These are phyloP conservation scores for Leptestheria dahalacensis DNA, from an alignment of 1,140 invertebrate genomes.

Conservation along the genomic window DNA sequence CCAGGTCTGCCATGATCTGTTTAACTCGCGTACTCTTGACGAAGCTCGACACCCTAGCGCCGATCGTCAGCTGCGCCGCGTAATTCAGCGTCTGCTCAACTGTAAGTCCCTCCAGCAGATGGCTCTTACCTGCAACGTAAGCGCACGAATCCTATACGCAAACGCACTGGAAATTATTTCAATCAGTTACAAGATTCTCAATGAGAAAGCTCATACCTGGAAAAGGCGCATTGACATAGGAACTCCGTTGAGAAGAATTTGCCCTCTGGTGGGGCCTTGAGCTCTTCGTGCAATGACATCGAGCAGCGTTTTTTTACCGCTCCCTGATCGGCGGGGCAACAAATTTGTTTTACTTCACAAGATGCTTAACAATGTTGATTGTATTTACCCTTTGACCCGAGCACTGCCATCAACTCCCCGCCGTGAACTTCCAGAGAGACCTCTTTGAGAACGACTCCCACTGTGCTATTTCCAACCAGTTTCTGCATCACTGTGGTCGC, in stretches of 20 bases:
- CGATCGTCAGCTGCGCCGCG: slow-evolving; percentile 43
- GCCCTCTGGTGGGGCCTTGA: slow-evolving; percentile 47
- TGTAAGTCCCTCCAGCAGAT: slow-evolving; percentile 65
- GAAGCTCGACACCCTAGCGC: slow-evolving; percentile 46
- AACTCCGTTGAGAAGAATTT: slow-evolving; percentile 69
- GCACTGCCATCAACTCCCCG: slow-evolving; percentile 75
- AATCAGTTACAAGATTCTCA: too few relatives aligned
- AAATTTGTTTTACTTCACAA: too few relatives aligned
- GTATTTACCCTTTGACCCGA: slow-evolving; percentile 71
- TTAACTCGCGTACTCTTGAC: slow-evolving; percentile 48
- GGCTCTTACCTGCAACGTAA: slow-evolving; percentile 66
- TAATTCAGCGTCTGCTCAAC: slow-evolving; percentile 71
- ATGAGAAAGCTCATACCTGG: slow-evolving; percentile 27
- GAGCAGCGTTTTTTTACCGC: slow-evolving; percentile 73
- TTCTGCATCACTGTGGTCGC: slow-evolving; percentile 57
- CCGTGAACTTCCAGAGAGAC: slow-evolving; percentile 76
- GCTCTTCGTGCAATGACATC: slow-evolving; percentile 69
- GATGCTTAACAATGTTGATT: too few relatives aligned
- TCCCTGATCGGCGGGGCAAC: slow-evolving; percentile 36
- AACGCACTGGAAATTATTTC: too few relatives aligned
- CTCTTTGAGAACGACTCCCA: slow-evolving; percentile 74
- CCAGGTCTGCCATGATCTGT: slow-evolving; percentile 77
- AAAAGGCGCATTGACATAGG: slow-evolving; percentile 63
- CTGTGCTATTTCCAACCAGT: slow-evolving; percentile 58
- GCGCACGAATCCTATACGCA: slow-evolving; percentile 52